Percentiles rank a stretch among this genome's conserved stretches.
These are phyloP conservation scores for Caenorhabditis virilis DNA, from an alignment of 2,888 invertebrate genomes.

Conservation along the genomic window DNA sequence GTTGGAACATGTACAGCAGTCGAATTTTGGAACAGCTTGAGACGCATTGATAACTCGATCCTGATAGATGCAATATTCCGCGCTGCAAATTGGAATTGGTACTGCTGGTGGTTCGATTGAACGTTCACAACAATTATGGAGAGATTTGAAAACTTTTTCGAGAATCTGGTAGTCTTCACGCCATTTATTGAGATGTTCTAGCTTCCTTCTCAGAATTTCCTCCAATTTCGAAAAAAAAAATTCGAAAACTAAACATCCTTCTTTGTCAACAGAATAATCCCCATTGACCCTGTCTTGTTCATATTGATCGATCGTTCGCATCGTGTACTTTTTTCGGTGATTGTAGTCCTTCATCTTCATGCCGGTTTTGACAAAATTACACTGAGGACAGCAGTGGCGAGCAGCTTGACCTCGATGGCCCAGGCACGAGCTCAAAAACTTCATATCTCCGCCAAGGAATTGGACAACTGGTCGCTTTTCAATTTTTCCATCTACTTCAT, in stretches of 20 bases:
- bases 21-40: background rate
- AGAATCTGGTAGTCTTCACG: background rate
- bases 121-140: background rate
- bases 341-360: background rate
- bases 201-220: background rate
- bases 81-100: background rate
- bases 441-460: conserved; percentile 9
- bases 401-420: conserved; percentile 9
- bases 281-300: background rate
- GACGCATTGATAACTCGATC: background rate
- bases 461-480: background rate
- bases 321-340: background rate
- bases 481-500: background rate
- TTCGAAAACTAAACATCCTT: background rate
- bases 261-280: background rate
- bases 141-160: background rate
- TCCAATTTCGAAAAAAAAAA: background rate
- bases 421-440: background rate
- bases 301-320: background rate
- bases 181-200: background rate
- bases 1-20: background rate
- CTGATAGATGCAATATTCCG: background rate
- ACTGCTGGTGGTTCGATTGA: background rate
- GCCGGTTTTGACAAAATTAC: background rate
- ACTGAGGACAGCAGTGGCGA: background rate